These are phyloP conservation scores for Dipodomys stephensi DNA, from an alignment of 2,113 vertebrate genomes.

Conservation along the genomic window DNA sequence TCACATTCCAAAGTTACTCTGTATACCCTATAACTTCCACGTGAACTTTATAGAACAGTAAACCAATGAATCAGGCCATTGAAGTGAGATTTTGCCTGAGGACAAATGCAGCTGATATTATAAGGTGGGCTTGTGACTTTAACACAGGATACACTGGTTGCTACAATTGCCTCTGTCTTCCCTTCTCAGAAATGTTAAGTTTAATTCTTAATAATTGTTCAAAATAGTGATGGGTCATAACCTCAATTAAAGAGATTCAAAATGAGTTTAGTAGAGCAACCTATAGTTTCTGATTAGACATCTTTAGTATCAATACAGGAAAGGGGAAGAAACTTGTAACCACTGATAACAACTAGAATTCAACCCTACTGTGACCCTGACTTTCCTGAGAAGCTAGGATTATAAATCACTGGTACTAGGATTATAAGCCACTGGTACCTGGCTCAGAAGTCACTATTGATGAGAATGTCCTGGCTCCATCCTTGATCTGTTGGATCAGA, in stretches of 20 bases:
- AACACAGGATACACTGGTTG: rapidly evolving
- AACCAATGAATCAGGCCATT: not conserved
- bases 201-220: not conserved
- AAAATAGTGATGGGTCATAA: not conserved
- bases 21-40: not conserved
- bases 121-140: not conserved
- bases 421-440: too few relatives aligned
- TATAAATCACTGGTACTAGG: too few relatives aligned
- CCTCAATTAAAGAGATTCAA: not conserved
- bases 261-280: not conserved
- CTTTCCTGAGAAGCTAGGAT: not conserved
- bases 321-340: not conserved
- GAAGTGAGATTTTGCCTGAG: rapidly evolving
- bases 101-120: not conserved
- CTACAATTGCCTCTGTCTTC: not conserved
- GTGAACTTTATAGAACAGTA: not conserved
- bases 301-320: too few relatives aligned
- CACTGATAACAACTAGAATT: not conserved
- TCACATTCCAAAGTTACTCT: not conserved
- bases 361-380: not conserved
- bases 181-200: not conserved
- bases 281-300: not conserved
- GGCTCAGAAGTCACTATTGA: not conserved
- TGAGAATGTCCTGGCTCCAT: not conserved
- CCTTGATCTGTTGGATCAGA: not conserved